phyloP scores from a whole-genome alignment of 2,888 invertebrate genomes.

The Thereva unica region DNA sequence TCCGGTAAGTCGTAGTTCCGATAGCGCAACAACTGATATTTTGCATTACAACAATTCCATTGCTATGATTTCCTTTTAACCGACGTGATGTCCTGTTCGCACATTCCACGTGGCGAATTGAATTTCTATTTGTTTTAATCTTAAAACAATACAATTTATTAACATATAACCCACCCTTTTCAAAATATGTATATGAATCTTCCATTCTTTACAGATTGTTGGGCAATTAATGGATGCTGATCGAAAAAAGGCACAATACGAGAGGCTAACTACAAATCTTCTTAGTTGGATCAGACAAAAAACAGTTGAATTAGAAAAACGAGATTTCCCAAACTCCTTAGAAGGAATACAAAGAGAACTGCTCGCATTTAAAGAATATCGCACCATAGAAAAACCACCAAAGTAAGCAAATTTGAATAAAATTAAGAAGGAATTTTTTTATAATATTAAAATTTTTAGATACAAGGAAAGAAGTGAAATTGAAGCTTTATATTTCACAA shows the following conservation, averaged over 20 bases:
- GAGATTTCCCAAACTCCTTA: constrained; percentile 90
- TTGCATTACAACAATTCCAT: too few relatives aligned
- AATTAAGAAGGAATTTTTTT: constrained; percentile 3
- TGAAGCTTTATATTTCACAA: constrained; percentile 93
- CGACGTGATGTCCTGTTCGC: too few relatives aligned
- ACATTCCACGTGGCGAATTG: too few relatives aligned
- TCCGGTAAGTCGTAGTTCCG: too few relatives aligned
- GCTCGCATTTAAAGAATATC: constrained; percentile 89
- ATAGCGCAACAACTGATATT: too few relatives aligned
- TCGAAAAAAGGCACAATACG: constrained; percentile 87
- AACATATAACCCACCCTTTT: not conserved
- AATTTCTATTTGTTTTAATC: too few relatives aligned
- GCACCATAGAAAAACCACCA: constrained; percentile 96
- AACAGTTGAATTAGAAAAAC: constrained; percentile 78
- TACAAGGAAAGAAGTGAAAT: constrained; percentile 97
- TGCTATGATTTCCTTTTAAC: too few relatives aligned
- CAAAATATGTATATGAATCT: too few relatives aligned
- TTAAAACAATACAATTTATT: too few relatives aligned
- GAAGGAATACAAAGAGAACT: constrained; percentile 93
- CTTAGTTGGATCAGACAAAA: constrained; percentile 93
- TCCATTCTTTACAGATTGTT: constrained; percentile 79
- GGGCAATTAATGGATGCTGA: constrained; percentile 96
- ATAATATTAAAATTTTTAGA: constrained; percentile 56
- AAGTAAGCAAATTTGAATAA: constrained; percentile 66
- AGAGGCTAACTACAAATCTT: constrained; percentile 78